Evolutionary conservation across 1,140 invertebrate genomes (phyloP).

Genomic region (Sesamia nonagrioides): DNA sequence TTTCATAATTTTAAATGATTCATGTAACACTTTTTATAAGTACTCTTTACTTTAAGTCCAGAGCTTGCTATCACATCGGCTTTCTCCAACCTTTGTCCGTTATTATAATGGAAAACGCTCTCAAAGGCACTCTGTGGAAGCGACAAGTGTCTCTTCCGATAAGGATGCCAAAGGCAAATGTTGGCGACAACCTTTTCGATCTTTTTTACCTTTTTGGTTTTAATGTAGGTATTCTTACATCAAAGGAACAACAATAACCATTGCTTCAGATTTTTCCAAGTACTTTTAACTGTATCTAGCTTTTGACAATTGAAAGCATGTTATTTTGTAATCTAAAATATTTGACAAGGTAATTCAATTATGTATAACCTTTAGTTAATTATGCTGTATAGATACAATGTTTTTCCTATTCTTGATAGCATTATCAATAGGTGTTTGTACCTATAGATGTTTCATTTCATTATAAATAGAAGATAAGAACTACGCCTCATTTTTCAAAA

Average conservation of each 20-base stretch:
- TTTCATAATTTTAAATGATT: background rate
- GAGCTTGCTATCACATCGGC: background rate
- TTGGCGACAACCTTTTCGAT: background rate
- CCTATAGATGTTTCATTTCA: background rate
- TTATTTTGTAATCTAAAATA: slow-evolving; percentile 21
- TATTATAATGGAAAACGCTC: slow-evolving; percentile 30
- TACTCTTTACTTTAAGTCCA: background rate
- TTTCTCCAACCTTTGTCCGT: slow-evolving; percentile 31
- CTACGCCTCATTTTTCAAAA: background rate
- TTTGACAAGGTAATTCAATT: slow-evolving; percentile 14
- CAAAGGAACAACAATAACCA: background rate
- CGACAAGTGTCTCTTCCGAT: slow-evolving; percentile 32
- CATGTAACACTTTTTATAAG: background rate
- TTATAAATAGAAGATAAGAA: background rate
- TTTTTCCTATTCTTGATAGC: no score
- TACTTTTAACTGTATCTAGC: background rate
- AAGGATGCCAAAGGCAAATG: slow-evolving; percentile 28
- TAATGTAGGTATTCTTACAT: background rate
- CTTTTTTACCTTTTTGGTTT: background rate
- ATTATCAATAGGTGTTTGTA: no score
- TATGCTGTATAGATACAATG: no score
- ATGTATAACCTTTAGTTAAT: background rate
- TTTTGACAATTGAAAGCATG: slow-evolving; percentile 14
- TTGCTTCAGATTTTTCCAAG: background rate
- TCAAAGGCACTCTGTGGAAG: slow-evolving; percentile 36